Conservation (phyloP, 2,113 vertebrate genomes). For the Recurvirostra avosetta region DNA sequence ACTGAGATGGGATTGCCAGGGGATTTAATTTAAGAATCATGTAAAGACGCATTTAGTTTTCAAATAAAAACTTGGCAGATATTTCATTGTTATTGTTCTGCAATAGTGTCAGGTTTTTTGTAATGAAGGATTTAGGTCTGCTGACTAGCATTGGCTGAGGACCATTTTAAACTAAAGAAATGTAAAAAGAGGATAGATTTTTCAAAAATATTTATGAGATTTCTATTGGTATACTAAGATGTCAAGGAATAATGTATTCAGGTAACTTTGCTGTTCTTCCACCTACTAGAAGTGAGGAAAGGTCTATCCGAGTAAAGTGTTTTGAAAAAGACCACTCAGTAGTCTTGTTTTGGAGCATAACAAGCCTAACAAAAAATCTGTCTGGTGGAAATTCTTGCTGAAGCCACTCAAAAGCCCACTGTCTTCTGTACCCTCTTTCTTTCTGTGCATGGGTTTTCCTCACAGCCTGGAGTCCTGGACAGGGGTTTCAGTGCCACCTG, state of each 20-base stretch:
- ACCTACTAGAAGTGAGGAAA: not conserved
- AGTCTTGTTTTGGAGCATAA: not conserved
- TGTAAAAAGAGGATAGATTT: not conserved
- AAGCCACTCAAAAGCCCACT: not conserved
- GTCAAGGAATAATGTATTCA: not conserved
- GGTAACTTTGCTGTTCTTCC: not conserved
- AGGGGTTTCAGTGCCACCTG: not conserved
- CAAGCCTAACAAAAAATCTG: not conserved
- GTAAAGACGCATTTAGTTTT: not conserved
- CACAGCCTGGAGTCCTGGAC: not conserved
- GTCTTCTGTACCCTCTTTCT: not conserved
- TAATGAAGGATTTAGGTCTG: not conserved
- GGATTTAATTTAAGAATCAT: not conserved
- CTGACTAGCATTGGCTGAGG: not conserved
- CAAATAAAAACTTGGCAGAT: not conserved
- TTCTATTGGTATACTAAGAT: not conserved
- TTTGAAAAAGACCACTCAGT: not conserved
- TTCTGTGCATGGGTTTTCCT: not conserved
- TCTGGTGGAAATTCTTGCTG: not conserved
- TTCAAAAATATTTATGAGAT: not conserved
- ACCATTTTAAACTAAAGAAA: not conserved
- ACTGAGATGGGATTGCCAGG: not conserved
- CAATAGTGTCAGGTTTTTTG: not conserved
- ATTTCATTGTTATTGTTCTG: not conserved
- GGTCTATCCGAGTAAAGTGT: not conserved